Percentiles rank a stretch among this genome's conserved stretches.
Evolutionary conservation across 2,113 vertebrate species (phyloP).

Genomic region (Neogale vison): DNA sequence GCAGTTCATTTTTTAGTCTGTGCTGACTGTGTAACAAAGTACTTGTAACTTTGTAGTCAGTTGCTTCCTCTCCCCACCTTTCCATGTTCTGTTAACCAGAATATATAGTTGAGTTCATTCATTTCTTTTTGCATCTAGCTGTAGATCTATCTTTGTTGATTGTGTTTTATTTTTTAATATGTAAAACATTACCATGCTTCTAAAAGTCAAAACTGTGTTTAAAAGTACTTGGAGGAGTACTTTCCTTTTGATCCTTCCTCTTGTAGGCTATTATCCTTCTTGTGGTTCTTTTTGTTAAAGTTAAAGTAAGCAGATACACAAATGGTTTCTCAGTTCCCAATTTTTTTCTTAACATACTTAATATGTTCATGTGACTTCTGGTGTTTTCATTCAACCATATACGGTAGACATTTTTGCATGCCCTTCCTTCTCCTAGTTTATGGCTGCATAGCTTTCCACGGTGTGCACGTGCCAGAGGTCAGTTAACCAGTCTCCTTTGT

Average conservation of each 20-base stretch:
- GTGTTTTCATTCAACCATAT: not conserved
- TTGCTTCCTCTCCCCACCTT: not conserved
- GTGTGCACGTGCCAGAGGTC: fast-evolving
- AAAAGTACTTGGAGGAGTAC: not conserved
- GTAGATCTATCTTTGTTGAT: not conserved
- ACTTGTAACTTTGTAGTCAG: not conserved
- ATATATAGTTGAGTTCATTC: not conserved
- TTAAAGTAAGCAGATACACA: not conserved
- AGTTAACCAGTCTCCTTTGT: not conserved
- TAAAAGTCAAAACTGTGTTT: not conserved
- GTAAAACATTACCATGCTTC: not conserved
- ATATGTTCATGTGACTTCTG: too few species aligned
- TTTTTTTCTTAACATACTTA: not conserved
- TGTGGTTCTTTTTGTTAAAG: not conserved
- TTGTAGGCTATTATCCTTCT: not conserved
- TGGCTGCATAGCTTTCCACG: not conserved
- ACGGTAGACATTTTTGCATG: not conserved
- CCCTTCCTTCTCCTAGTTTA: not conserved
- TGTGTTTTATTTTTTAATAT: not conserved
- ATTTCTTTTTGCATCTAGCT: not conserved
- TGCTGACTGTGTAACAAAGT: not conserved
- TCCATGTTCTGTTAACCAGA: not conserved
- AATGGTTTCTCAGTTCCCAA: not conserved
- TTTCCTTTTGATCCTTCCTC: not conserved
- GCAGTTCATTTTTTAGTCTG: not conserved